Evolutionary conservation across 92 coral and sea anemone species (phyloP).

Genomic region (Anthopleura xanthogrammica): DNA sequence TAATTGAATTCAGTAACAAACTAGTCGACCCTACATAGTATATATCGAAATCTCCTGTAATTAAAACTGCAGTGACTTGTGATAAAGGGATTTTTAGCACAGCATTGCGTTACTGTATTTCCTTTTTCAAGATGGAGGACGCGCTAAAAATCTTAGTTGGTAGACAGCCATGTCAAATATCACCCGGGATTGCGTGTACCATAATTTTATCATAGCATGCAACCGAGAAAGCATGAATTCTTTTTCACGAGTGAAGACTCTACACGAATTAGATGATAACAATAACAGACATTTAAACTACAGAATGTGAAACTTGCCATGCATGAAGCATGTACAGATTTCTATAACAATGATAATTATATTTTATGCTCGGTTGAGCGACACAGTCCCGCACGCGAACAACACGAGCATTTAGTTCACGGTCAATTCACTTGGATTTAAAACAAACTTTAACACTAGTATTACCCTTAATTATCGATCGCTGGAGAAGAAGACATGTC

Average conservation of each 20-base stretch:
- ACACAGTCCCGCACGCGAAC: slow-evolving; percentile 33
- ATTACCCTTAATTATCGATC: not conserved
- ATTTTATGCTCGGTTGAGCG: slow-evolving; percentile 34
- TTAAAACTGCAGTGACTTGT: not conserved
- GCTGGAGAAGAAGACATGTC: not conserved
- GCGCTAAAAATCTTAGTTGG: not conserved
- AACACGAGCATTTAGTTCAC: slow-evolving; percentile 19
- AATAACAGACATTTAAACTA: not conserved
- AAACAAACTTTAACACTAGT: not conserved
- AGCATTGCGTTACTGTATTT: slow-evolving; percentile 5
- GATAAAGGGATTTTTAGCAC: not conserved
- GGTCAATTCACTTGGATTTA: not conserved
- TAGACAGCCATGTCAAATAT: not conserved
- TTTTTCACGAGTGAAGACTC: not conserved
- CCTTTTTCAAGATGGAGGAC: not conserved
- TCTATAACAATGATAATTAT: slow-evolving; percentile 1
- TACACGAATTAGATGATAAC: not conserved
- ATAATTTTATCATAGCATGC: not conserved
- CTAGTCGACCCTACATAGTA: not conserved
- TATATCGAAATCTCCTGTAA: not conserved
- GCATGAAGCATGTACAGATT: slow-evolving; percentile 16
- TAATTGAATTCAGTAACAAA: not conserved
- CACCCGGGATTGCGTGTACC: not conserved
- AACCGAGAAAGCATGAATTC: not conserved
- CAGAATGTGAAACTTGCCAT: not conserved